A percentile compares a stretch with the other conserved stretches of the same genome.
These are phyloP conservation scores for Acarapis woodi DNA, from an alignment of 1,140 invertebrate species.

Conservation along the genomic window DNA sequence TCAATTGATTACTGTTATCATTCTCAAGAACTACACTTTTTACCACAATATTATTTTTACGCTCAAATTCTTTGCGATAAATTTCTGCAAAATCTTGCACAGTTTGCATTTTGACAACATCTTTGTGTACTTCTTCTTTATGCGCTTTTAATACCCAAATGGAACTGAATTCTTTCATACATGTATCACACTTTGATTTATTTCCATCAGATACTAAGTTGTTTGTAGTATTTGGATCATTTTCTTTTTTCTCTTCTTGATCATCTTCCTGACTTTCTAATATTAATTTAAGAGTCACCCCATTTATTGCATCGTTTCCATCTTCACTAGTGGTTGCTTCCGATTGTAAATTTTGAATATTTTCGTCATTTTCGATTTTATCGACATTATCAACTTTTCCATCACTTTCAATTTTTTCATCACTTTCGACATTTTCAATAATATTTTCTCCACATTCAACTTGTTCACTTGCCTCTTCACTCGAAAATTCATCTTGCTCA, in stretches of 20 bases:
- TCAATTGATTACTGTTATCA: conserved; percentile 17
- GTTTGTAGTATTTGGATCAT: conserved; percentile 7
- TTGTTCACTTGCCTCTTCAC: background rate
- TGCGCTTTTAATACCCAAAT: conserved; percentile 83
- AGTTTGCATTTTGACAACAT: conserved; percentile 56
- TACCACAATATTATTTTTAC: conserved; percentile 30
- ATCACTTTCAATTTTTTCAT: background rate
- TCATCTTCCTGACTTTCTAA: conserved; percentile 7
- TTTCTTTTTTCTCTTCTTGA: conserved; percentile 8
- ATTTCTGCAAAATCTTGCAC: conserved; percentile 70
- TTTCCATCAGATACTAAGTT: conserved; percentile 14
- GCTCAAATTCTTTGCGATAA: conserved; percentile 54
- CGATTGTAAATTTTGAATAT: background rate
- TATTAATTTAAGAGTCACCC: conserved; percentile 6
- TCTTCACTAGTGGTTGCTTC: conserved; percentile 10
- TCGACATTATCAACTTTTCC: conserved; percentile 10
- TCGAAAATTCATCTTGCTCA: background rate
- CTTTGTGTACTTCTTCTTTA: conserved; percentile 74
- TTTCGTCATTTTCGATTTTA: conserved; percentile 9
- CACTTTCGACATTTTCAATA: background rate
- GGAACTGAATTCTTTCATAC: conserved; percentile 74
- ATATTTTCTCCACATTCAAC: too few species aligned
- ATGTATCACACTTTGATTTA: conserved; percentile 51
- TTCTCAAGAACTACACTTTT: conserved; percentile 12
- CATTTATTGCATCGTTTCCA: conserved; percentile 1